Evolutionary conservation across 2,888 invertebrate species (phyloP).

Genomic region (Polydrusus pterygomalis): DNA sequence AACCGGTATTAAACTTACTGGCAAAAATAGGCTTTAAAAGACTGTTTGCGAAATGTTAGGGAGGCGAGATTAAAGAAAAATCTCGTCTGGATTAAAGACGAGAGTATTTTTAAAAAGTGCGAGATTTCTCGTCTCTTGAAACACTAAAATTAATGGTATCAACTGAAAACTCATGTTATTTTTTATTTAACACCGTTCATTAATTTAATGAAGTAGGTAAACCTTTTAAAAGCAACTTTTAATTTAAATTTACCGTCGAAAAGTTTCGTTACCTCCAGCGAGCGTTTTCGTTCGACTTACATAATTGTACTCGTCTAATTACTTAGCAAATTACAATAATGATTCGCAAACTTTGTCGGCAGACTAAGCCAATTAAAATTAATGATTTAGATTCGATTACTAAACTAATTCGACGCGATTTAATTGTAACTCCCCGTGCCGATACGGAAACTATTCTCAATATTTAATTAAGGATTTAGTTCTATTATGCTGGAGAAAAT

Average conservation of each 20-base stretch:
- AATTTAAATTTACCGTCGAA: conserved; percentile 47
- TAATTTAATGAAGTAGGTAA: conserved; percentile 49
- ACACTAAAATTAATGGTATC: no score
- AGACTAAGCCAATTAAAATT: conserved; percentile 67
- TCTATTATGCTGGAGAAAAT: conserved; percentile 1
- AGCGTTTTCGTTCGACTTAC: conserved; percentile 48
- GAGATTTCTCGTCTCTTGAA: no score
- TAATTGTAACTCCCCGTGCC: conserved; percentile 58
- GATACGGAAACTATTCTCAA: conserved; percentile 42
- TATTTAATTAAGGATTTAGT: conserved; percentile 42
- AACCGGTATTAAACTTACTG: no score
- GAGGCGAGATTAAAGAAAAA: no score
- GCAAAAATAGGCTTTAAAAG: no score
- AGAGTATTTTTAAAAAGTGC: no score
- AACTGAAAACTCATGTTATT: neutral
- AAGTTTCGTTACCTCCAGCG: conserved; percentile 41
- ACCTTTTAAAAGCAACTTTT: conserved; percentile 50
- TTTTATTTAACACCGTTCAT: conserved; percentile 23
- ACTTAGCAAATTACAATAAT: conserved; percentile 64
- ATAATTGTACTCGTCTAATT: conserved; percentile 61
- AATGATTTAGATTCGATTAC: conserved; percentile 66
- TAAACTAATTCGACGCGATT: conserved; percentile 62
- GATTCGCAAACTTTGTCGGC: conserved; percentile 63
- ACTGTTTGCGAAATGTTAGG: no score
- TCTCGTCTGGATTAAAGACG: no score